Evolutionary conservation across 2,888 invertebrate species (phyloP).

Genomic region (Cephus rjabovi): DNA sequence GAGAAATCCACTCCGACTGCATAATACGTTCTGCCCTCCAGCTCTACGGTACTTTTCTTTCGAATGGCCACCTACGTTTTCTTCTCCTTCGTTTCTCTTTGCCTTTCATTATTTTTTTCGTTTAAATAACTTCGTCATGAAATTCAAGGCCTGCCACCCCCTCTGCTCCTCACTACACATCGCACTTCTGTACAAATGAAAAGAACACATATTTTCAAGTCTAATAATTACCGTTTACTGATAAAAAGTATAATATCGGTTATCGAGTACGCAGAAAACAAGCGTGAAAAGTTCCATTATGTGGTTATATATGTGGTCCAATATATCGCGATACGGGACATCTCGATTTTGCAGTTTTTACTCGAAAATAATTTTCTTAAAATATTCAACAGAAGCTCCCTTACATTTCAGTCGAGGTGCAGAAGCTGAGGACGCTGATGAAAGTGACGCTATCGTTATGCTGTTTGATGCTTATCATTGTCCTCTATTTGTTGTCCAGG

Average conservation of each 20-base stretch:
- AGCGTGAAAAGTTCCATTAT: too few relatives aligned
- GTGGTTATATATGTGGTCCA: too few relatives aligned
- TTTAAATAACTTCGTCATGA: background rate
- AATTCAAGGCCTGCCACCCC: background rate
- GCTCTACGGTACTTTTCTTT: background rate
- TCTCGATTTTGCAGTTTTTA: too few relatives aligned
- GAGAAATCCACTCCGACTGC: background rate
- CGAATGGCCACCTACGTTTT: background rate
- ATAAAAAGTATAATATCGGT: background rate
- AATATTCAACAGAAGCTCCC: background rate
- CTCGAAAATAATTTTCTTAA: too few relatives aligned
- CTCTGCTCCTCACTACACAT: background rate
- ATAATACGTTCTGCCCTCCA: background rate
- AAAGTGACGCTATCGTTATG: conserved; percentile 40
- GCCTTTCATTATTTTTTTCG: background rate
- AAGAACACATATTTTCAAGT: conserved; percentile 15
- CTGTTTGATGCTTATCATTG: conserved; percentile 32
- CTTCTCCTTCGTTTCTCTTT: background rate
- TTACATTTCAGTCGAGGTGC: conserved; percentile 40
- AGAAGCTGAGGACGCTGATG: conserved; percentile 34
- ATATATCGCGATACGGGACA: too few relatives aligned
- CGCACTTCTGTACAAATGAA: background rate
- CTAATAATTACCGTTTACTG: background rate
- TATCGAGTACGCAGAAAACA: background rate
- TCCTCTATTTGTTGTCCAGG: conserved; percentile 36